Conservation (phyloP, 92 coral and sea anemone species). For the Plumapathes pennacea region DNA sequence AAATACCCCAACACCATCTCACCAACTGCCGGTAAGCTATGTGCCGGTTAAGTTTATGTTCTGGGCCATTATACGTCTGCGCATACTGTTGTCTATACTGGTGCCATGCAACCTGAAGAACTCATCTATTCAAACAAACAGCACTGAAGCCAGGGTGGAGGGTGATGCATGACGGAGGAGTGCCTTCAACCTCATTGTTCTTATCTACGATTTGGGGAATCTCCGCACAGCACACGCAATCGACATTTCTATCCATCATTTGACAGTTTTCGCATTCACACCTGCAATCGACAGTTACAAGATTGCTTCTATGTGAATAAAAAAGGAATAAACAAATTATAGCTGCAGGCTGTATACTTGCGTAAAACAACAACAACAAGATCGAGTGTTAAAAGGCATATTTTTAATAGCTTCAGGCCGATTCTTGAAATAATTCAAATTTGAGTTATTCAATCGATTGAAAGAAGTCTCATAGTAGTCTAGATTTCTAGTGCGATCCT, state of each 20-base stretch:
- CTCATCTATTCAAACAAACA: conserved; percentile 48
- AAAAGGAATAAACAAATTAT: too few species aligned
- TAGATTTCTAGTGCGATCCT: too few species aligned
- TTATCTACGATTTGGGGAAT: conserved; percentile 11
- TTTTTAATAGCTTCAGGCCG: too few species aligned
- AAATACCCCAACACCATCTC: conserved; percentile 65
- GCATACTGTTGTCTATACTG: conserved; percentile 49
- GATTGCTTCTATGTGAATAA: too few species aligned
- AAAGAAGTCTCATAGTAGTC: too few species aligned
- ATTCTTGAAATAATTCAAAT: too few species aligned
- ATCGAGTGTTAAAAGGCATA: too few species aligned
- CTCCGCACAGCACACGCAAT: conserved; percentile 28
- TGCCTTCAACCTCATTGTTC: conserved; percentile 11
- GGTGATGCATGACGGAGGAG: conserved; percentile 35
- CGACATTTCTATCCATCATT: conserved; percentile 14
- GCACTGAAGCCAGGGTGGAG: conserved; percentile 45
- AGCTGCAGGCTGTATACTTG: too few species aligned
- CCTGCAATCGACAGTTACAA: too few species aligned
- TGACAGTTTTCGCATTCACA: conserved; percentile 36
- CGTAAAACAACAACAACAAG: too few species aligned
- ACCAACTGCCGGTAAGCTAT: conserved; percentile 44
- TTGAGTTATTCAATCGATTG: too few species aligned
- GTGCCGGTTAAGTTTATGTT: conserved; percentile 43
- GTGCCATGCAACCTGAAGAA: conserved; percentile 60
- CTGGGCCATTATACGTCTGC: conserved; percentile 49